phyloP scores from a whole-genome alignment of 1,140 invertebrate species.

The Cepaea nemoralis region DNA sequence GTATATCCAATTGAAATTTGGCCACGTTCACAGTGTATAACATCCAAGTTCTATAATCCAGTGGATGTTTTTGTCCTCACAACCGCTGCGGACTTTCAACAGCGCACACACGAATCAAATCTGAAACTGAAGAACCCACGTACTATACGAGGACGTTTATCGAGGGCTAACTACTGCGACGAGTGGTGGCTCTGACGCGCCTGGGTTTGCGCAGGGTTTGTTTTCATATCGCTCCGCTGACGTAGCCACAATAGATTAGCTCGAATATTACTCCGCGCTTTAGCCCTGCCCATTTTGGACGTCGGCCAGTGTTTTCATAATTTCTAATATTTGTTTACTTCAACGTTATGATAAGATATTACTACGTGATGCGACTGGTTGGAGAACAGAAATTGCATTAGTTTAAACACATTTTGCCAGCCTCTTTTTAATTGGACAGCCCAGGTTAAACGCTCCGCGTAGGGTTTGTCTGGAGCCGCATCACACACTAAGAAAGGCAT shows the following conservation, averaged over 20 bases:
- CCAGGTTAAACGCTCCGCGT: slow-evolving; percentile 41
- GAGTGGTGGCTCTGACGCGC: background rate
- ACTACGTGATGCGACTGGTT: no score
- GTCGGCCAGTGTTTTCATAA: background rate
- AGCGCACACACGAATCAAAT: background rate
- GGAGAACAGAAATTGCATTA: no score
- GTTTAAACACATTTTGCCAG: no score
- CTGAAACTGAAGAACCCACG: background rate
- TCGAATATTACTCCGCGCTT: slow-evolving; percentile 30
- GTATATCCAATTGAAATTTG: background rate
- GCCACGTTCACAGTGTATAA: background rate
- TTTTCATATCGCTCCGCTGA: background rate
- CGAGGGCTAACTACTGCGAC: background rate
- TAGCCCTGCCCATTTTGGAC: slow-evolving; percentile 27
- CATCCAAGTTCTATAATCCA: background rate
- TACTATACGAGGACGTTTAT: background rate
- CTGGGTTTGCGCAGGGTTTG: background rate
- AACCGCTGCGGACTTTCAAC: background rate
- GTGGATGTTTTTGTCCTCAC: background rate
- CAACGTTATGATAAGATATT: no score
- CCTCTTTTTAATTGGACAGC: background rate
- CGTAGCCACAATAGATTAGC: background rate
- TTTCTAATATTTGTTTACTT: no score
- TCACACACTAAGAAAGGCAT: slow-evolving; percentile 43
- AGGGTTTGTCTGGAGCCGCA: slow-evolving; percentile 20